Percentiles rank a stretch among this genome's conserved stretches.
These are phyloP conservation scores for Petrocephalus microphthalmus DNA, from an alignment of 2,113 vertebrate genomes.

Conservation along the genomic window DNA sequence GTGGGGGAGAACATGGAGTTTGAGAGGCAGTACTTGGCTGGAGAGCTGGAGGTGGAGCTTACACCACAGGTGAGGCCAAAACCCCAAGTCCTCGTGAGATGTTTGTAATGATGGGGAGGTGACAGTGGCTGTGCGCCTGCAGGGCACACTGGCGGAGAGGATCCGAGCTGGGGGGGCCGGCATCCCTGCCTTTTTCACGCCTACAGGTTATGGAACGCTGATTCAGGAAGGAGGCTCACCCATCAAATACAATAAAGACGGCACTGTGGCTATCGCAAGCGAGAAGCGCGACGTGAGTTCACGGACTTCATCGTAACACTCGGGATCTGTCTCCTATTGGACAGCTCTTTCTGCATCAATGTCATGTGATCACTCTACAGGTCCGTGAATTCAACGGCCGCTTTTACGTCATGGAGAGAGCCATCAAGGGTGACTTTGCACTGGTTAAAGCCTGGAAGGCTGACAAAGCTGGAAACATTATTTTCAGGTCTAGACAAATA, in stretches of 20 bases:
- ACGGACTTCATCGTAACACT: neutral
- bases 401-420: conserved; percentile 72
- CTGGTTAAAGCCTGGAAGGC: conserved; percentile 82
- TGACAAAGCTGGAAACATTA: conserved; percentile 74
- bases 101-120: neutral
- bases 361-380: conserved; percentile 44
- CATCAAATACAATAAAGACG: conserved; percentile 76
- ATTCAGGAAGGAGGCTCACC: conserved; percentile 75
- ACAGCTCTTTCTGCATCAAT: neutral
- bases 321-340: neutral
- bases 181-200: conserved; percentile 76
- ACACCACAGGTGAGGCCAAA: conserved; percentile 70
- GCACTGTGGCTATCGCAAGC: conserved; percentile 68
- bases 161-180: conserved; percentile 78
- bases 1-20: conserved; percentile 80
- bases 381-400: conserved; percentile 72
- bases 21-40: conserved; percentile 74
- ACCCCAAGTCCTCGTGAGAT: neutral
- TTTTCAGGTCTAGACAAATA: conserved; percentile 68
- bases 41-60: conserved; percentile 79
- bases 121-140: neutral
- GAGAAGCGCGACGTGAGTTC: conserved; percentile 66
- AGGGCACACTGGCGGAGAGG: conserved; percentile 77
- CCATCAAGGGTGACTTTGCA: conserved; percentile 77
- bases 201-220: conserved; percentile 74